A percentile compares a stretch with the other conserved stretches of the same genome.
These are phyloP conservation scores for Protaetia brevitarsis DNA, from an alignment of 1,140 invertebrate genomes.

Conservation along the genomic window DNA sequence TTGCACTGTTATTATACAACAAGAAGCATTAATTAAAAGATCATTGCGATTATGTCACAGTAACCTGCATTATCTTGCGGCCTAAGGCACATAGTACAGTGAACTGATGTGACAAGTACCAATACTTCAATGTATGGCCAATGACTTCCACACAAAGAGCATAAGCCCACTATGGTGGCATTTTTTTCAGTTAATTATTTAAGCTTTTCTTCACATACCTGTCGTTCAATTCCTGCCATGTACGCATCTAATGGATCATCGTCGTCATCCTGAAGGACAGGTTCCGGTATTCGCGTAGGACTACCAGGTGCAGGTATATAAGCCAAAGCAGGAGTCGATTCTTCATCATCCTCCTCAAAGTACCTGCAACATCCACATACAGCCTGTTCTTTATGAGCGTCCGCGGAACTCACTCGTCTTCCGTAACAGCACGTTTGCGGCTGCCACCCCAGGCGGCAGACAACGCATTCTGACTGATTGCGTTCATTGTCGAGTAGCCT, in stretches of 20 bases:
- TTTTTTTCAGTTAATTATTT: no score
- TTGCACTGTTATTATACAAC: no score
- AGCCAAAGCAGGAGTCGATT: constrained; percentile 62
- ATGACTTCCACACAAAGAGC: no score
- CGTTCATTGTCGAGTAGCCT: constrained; percentile 81
- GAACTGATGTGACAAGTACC: no score
- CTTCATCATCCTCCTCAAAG: constrained; percentile 71
- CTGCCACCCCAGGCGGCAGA: constrained; percentile 72
- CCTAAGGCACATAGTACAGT: no score
- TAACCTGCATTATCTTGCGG: no score
- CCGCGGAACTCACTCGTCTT: constrained; percentile 75
- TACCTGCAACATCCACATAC: constrained; percentile 58
- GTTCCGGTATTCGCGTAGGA: constrained; percentile 51
- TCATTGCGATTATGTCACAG: no score
- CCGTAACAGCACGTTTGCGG: constrained; percentile 80
- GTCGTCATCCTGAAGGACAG: constrained; percentile 74
- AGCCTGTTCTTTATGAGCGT: constrained; percentile 25
- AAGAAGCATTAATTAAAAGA: no score
- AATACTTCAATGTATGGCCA: no score
- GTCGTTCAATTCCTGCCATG: constrained; percentile 91
- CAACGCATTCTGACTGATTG: constrained; percentile 81
- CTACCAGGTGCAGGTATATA: constrained; percentile 89
- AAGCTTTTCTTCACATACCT: constrained; percentile 58
- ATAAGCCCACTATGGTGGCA: no score
- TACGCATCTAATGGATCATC: constrained; percentile 97